Evolutionary conservation across 2,113 vertebrate genomes (phyloP), one percentile per base, ranked within the genome.

Genomic region (Anarrhichthys ocellatus): DNA sequence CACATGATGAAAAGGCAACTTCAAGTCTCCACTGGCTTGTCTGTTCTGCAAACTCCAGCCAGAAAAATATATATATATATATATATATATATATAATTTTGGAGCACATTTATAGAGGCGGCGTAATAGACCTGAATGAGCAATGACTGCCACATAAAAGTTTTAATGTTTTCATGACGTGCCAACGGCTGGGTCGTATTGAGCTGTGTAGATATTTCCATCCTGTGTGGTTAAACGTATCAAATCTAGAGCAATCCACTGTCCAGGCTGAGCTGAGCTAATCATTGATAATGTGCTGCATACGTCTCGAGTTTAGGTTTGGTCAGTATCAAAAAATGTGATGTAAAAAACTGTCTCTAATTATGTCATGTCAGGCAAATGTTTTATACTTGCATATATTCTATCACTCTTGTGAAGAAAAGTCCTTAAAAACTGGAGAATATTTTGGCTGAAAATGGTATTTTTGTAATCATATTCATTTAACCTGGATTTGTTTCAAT

Each of bases 1-100:
- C 36, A 82, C 64, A 56, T 50, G 72, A 86, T 87, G 80, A 87
- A 87, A 93, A 90, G 76, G 83, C 79, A 78, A 70, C 71, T 62
- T 78, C 59, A 64, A 69, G 50, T 72, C 86, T 85, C 78, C 27
- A 32, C 27, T 64, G 62, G 73, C 46, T 82, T 61, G 40, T 84
- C 71, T 76, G 24, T 61, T 77, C 18, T 65, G 32, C 18, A 80
- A 81, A 87, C 56, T 59, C 54, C 29, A 34, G 59, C 11, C 4
- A 5, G 61, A 72, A 71, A 76, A 83, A 78, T 56, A 78, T 11
- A 58, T 2, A 29, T 29, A 29, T 29, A 27, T 1, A 78, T 56
- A 78, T 11, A 58, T 2, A 29, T 29, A 29, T 29, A 27, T 1
- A 78, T 27, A 81, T 9, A 9, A 75, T 14, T 6, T 34, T 48